A percentile compares a stretch with the other conserved stretches of the same genome.
These are phyloP conservation scores for Drosophila melanosoma DNA, from an alignment of 2,888 invertebrate genomes.

Conservation along the genomic window DNA sequence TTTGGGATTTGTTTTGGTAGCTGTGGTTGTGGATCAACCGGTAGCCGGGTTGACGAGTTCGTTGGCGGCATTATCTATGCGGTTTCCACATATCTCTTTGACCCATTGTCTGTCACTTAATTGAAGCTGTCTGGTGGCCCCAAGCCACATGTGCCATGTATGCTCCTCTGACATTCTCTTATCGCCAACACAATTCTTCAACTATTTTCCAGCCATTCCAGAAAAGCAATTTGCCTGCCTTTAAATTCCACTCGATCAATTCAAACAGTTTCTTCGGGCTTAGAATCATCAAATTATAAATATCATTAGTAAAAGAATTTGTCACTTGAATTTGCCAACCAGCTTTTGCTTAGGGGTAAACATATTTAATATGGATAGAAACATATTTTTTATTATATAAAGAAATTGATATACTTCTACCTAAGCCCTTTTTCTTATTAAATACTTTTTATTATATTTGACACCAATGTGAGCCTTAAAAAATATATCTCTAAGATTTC, in stretches of 20 bases:
- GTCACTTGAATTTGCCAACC: background rate
- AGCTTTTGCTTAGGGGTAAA: too few relatives aligned
- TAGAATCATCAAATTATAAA: background rate
- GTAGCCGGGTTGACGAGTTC: slow-evolving; percentile 60
- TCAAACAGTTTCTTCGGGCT: background rate
- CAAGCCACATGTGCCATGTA: background rate
- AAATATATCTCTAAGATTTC: background rate
- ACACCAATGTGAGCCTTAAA: background rate
- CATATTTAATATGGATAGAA: background rate
- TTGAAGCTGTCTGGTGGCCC: slow-evolving; percentile 75
- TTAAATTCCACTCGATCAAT: slow-evolving; percentile 2
- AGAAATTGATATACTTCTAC: too few relatives aligned
- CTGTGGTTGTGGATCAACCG: slow-evolving; percentile 56
- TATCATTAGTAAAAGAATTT: background rate
- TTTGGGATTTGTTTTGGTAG: slow-evolving; percentile 30
- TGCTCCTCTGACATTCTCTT: slow-evolving; percentile 45
- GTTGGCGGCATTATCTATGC: slow-evolving; percentile 65
- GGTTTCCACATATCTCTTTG: slow-evolving; percentile 23
- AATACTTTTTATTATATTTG: too few relatives aligned
- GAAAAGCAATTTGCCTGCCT: background rate
- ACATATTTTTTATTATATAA: background rate
- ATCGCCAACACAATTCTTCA: slow-evolving; percentile 43
- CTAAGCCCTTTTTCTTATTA: background rate
- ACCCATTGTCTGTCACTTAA: slow-evolving; percentile 59
- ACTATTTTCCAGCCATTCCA: slow-evolving; percentile 20